Conservation (phyloP, 2,888 invertebrate genomes). For the Lymantria monacha region DNA sequence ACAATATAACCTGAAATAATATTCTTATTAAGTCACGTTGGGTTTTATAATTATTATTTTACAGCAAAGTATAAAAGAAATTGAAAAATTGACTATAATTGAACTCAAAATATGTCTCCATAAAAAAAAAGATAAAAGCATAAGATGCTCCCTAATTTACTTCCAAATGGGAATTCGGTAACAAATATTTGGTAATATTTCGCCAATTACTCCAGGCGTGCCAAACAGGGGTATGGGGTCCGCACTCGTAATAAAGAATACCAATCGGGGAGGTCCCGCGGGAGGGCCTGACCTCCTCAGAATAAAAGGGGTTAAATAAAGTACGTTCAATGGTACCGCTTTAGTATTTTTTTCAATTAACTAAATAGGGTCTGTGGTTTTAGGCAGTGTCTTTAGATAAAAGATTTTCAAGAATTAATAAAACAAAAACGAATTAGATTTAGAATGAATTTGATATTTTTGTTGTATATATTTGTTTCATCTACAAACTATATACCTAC, state of each 20-base stretch:
- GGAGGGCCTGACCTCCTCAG: constrained; percentile 57
- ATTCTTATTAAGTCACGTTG: too few species aligned
- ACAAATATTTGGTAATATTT: constrained; percentile 51
- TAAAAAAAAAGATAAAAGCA: constrained; percentile 2
- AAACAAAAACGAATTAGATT: neutral
- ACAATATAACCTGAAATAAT: too few species aligned
- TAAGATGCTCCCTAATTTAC: constrained; percentile 28
- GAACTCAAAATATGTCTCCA: neutral
- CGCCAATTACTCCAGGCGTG: constrained; percentile 53
- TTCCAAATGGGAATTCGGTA: constrained; percentile 27
- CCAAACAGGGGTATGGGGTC: constrained; percentile 48
- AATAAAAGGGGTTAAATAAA: constrained; percentile 49
- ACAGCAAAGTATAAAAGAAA: too few species aligned
- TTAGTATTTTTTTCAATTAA: constrained; percentile 59
- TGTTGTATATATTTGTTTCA: too few species aligned
- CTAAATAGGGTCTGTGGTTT: constrained; percentile 42
- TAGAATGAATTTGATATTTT: neutral
- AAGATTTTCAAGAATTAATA: neutral
- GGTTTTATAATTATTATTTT: too few species aligned
- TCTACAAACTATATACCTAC: too few species aligned
- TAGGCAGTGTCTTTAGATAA: constrained; percentile 15
- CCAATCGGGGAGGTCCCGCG: constrained; percentile 50
- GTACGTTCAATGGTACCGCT: constrained; percentile 45
- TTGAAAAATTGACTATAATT: too few species aligned
- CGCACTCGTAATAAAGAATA: constrained; percentile 63